Base-by-base conservation (phyloP, 2,888 invertebrate genomes). In the Eupeodes latifasciatus region DNA sequence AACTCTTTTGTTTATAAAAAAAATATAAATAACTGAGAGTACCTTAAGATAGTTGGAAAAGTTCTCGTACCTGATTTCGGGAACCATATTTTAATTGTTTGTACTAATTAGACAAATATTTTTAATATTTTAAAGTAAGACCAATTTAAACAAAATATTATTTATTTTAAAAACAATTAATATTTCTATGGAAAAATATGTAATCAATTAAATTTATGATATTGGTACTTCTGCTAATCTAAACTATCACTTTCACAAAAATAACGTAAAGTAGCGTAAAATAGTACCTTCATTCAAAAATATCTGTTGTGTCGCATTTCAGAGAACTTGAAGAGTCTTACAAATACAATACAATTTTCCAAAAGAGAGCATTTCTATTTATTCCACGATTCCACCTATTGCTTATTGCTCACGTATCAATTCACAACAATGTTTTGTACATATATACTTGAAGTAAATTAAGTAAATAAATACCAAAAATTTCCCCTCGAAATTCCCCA, bases 301-400 rank as follows among this genome's bases (percentile, higher is more conserved):
- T 64, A 1, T 47, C 3, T 14, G 4, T 95, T 93, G 97, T 27
- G 27, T 97, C 66, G 92, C 92, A 76, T 92, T 92, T 90, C 62
- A 64, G 19, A 66, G 16, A 77, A 4, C 40, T 34, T 51, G 14
- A 16, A 27, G 44, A 44, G 51, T 11, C 19, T 6, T 53, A 49
- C 14, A 59, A 14, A 4, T 53, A 49, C 14, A 59, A 14, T 36
- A 49, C 9, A 7, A 67, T 34, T 81, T 27, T 47, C 57, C 66
- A 34, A 61, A 77, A 77, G 66, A 71, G 53, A 80, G 44, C 12
- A 5, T 7, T 40, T 12, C 27, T 3, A 14, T 55, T 61, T 74
- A 57, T 57, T 27, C 74, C 74, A 71, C 12, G 67, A 57, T 57
- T 27, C 74, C 74, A 71, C 12, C 61, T 14, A 51, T 80, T 75